Base-by-base conservation (phyloP, 2,113 vertebrate genomes). In the Carassius gibelio region DNA sequence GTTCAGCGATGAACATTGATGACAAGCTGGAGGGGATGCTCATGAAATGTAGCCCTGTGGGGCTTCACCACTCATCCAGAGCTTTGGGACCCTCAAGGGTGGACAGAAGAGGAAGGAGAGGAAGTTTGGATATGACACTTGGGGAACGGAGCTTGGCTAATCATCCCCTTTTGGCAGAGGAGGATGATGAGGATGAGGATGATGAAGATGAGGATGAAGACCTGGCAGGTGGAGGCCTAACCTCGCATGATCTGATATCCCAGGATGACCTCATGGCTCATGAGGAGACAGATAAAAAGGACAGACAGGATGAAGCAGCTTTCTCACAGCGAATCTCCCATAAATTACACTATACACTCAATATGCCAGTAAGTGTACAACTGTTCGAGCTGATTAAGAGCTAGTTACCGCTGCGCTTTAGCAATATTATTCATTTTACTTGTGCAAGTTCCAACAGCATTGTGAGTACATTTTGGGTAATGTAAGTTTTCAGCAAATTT, bases 211-310 rank as follows among this genome's bases (percentile, higher is more conserved):
- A 90, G 5, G 95, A 96, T 3, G 96, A 97, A 79, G 96, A 96
- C 89, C 94, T 99, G 92, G 94, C 95, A 38, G 95, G 93, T 82
- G 95, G 93, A 88, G 96, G 97, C 6, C 94, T 98, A 92, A 95
- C 96, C 55, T 96, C 97, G 19, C 97, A 98, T 57, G 96, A 98
- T 90, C 96, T 99, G 92, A 96, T 98, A 86, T 94, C 98, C 84
- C 96, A 98, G 5, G 96, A 99, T 92, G 97, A 98, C 92, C 96
- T 99, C 89, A 98, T 99, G 96, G 97, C 98, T 93, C 98, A 98
- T 85, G 97, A 99, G 94, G 97, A 98, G 90, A 96, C 96, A 26
- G 96, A 96, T 85, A 99, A 97, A 93, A 97, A 97, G 86, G 95
- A 96, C 82, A 95, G 94, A 83, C 96, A 95, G 78, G 97, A 96